Base-by-base conservation (phyloP, 2,113 vertebrate species). In the Hassar affinis region DNA sequence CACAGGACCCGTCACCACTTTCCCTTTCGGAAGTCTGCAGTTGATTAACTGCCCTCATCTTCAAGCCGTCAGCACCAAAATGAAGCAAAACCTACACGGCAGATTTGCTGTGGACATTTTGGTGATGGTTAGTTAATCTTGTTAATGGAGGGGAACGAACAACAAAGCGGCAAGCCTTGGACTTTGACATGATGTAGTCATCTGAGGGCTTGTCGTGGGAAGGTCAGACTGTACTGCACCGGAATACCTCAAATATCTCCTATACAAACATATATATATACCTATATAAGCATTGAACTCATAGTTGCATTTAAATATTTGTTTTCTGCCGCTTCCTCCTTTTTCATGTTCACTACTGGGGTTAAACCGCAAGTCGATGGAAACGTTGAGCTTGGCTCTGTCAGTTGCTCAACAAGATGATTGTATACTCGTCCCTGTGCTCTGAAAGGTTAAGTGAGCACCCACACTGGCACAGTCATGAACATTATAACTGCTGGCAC, bases 111-210 rank as follows among this genome's bases (percentile, higher is more conserved):
- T 47, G 22, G 68, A 51, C 30, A 14, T 68, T 86, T 76, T 47
- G 79, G 56, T 86, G 62, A 79, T n/a, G 62, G 69, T 84, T 85
- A 35, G 45, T 86, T 85, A 74, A 81, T 61, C 79, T 84, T 61
- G 82, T 79, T 86, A 86, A 86, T 80, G 76, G 79, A 69, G 57
- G 57, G 51, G 80, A 88, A 84, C 68, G 42, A 84, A 76, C 49
- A 79, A 87, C 82, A 81, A 81, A 82, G 57, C 14, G 15, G 47
- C 30, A 5, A 81, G 82, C 14, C 66, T 84, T 79, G 57, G 78
- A 80, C 77, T 61, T 64, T 76, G 71, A 66, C 72, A n/a, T 22
- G 47, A 84, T 84, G 54, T 81, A 64, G 62, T 59, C 59, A 81
- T 17, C 79, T 77, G 38, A n/a, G 51, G 51, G 38, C 79, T 80